phyloP scores from a whole-genome alignment of 2,797 vertebrate genomes.

The Mallotus villosus region DNA sequence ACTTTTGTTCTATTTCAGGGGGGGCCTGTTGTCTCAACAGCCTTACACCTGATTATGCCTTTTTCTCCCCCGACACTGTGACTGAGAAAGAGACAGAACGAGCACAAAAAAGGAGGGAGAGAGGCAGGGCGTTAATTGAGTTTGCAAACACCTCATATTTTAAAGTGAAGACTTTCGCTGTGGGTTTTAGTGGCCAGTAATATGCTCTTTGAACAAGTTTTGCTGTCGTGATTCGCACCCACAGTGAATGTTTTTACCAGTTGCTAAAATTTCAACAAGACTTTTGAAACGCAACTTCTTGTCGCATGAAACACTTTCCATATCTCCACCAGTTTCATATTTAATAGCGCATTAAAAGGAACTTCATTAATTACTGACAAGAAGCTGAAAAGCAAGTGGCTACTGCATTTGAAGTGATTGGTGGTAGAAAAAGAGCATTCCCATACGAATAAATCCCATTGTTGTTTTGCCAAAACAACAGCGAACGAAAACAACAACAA shows the following conservation, averaged over 20 bases:
- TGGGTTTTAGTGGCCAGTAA: no score
- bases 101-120: background rate
- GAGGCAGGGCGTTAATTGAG: no score
- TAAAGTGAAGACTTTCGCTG: no score
- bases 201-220: background rate
- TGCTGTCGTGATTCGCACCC: background rate
- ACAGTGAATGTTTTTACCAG: constrained; percentile 10
- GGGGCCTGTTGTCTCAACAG: constrained; percentile 66
- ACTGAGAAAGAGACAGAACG: background rate
- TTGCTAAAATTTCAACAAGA: constrained; percentile 27
- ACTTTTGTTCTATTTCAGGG: constrained; percentile 76
- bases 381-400: constrained; percentile 45
- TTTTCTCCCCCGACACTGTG: background rate
- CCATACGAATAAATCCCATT: constrained; percentile 61
- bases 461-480: constrained; percentile 45
- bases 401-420: constrained; percentile 67
- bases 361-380: constrained; percentile 69
- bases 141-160: no score
- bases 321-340: constrained; percentile 52
- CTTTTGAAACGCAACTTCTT: constrained; percentile 48
- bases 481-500: constrained; percentile 52
- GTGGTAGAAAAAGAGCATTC: constrained; percentile 60
- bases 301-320: constrained; percentile 46
- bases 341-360: constrained; percentile 65
- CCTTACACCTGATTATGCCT: constrained; percentile 66